Evolutionary conservation across 64 coral and sea anemone species (phyloP).

Genomic region (Pocillopora verrucosa): DNA sequence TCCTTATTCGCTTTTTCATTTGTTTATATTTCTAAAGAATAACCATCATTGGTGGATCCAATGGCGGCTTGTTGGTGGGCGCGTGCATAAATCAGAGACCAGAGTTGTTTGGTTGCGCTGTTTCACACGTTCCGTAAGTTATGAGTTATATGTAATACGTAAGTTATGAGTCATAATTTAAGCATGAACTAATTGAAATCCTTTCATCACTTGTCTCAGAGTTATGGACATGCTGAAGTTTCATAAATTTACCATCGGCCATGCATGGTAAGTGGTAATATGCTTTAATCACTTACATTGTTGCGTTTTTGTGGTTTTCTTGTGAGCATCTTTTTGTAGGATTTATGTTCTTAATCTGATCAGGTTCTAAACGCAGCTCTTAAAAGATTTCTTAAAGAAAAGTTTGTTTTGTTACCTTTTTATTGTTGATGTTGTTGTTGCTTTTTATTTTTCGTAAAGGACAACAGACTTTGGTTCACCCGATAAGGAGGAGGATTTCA

Average conservation of each 20-base stretch:
- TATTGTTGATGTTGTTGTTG: too few relatives aligned
- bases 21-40: slow-evolving; percentile 33
- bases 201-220: slow-evolving; percentile 1
- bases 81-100: slow-evolving; percentile 95
- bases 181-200: neutral
- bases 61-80: slow-evolving; percentile 89
- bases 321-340: neutral
- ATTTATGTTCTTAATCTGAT: too few relatives aligned
- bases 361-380: too few relatives aligned
- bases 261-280: slow-evolving; percentile 74
- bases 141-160: slow-evolving; percentile 16
- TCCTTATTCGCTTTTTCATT: too few relatives aligned
- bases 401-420: too few relatives aligned
- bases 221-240: slow-evolving; percentile 96
- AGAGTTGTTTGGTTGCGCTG: slow-evolving; percentile 84
- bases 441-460: slow-evolving; percentile 53
- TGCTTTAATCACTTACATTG: neutral
- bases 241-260: slow-evolving; percentile 97
- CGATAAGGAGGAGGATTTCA: slow-evolving; percentile 90
- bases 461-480: slow-evolving; percentile 94
- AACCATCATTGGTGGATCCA: slow-evolving; percentile 89
- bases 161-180: slow-evolving; percentile 7
- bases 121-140: slow-evolving; percentile 94
- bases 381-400: too few relatives aligned
- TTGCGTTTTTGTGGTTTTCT: neutral